Evolutionary conservation across 2,797 vertebrate species (phyloP).

Genomic region (Acestrorhynchus altus): DNA sequence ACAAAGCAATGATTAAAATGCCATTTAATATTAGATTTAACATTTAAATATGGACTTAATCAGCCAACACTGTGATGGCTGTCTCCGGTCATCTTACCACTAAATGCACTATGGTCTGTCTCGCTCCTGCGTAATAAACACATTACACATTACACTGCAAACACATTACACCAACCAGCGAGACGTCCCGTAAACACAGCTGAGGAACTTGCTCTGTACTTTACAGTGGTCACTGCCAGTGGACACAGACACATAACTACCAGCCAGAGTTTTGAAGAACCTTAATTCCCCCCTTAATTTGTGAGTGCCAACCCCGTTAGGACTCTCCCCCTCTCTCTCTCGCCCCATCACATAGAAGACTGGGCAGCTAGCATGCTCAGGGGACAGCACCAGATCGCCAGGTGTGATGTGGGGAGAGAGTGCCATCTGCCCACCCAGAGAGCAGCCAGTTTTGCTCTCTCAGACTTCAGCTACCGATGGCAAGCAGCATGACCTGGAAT

Average conservation of each 20-base stretch:
- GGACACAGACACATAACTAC: neutral
- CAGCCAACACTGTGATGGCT: conserved; percentile 1
- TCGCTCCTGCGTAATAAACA: conserved; percentile 4
- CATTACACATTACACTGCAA: neutral
- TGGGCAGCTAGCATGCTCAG: too few species aligned
- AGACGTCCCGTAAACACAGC: neutral
- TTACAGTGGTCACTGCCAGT: neutral
- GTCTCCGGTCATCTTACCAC: neutral
- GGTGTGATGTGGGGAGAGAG: too few species aligned
- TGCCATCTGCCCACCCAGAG: too few species aligned
- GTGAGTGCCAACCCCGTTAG: too few species aligned
- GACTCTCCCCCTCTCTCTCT: too few species aligned
- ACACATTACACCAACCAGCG: neutral
- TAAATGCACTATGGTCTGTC: neutral
- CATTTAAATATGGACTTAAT: conserved; percentile 22
- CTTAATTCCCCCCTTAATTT: too few species aligned
- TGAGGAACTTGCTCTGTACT: neutral
- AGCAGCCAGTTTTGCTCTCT: too few species aligned
- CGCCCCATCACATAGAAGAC: too few species aligned
- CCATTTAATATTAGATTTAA: conserved; percentile 1
- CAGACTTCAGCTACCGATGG: too few species aligned
- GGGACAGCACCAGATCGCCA: too few species aligned
- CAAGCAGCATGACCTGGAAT: too few species aligned
- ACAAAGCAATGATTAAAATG: neutral
- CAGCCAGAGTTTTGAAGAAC: neutral